Base-by-base conservation (phyloP, 2,113 vertebrate species). In the Salvelinus sp. region DNA sequence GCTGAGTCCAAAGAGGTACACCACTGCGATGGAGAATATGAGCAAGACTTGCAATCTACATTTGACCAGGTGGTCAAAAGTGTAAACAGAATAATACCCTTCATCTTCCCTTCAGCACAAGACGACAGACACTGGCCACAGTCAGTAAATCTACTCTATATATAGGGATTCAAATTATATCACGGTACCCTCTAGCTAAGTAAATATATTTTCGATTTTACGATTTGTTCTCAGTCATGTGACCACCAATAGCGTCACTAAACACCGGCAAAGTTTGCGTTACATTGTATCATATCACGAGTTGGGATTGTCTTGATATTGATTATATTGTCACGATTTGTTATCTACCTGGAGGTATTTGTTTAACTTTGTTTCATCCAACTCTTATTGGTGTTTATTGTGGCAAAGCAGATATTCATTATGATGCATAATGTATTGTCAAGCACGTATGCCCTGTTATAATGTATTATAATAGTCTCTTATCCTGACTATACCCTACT, bases 1-100 rank as follows among this genome's bases (percentile, higher is more conserved):
- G 95, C 91, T 23, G 83, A 18, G n/a, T 94, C 90, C 76, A 58
- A 0, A 0, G 95, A 93, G 2, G 90, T 88, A 82, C 95, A 96
- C 95, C 94, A 95, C 23, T 84, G 78, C 0, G 85, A 87, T 0
- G 92, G 90, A 0, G 94, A 87, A 28, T 69, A 18, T 2, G 73
- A 23, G 69, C 95, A 95, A 0, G 72, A 12, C 0, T 81, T 63
- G 0, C 69, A 48, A 0, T 25, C 67, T 10, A 18, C 72, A 65
- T 54, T 28, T 1, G 73, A 23, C 28, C 72, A 84, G 0, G 85
- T n/a, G 0, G 73, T 60, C 27, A 85, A 0, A 44, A 79, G 1
- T 0, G 91, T 16, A 4, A 92, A 50, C 27, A 87, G 4, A 2
- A 62, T 6, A 0, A 27, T 0, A 1, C 18, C 22, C 73, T 86